phyloP scores from a whole-genome alignment of 1,140 invertebrate species.

The Ostrea denselamellosa region DNA sequence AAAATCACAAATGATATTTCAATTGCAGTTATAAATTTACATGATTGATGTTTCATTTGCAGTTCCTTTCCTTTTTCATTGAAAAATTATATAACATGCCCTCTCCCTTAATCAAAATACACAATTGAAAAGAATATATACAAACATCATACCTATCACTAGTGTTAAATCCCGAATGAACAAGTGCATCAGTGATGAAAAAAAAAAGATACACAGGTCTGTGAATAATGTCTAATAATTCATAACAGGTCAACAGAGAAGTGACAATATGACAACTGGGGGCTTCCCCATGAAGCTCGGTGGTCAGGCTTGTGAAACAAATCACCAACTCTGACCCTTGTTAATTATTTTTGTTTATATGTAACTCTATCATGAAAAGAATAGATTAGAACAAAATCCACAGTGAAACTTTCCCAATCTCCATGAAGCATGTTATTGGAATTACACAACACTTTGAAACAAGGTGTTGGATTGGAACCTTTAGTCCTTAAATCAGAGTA shows the following conservation, averaged over 20 bases:
- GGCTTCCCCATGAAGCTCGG: not conserved
- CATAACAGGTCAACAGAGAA: not conserved
- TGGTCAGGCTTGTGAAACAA: slow-evolving; percentile 18
- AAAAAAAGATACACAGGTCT: not conserved
- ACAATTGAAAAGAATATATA: not conserved
- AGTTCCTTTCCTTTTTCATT: no score
- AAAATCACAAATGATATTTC: no score
- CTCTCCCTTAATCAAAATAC: no score
- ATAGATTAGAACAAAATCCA: not conserved
- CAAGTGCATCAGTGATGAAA: not conserved
- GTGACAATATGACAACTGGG: not conserved
- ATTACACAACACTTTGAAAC: slow-evolving; percentile 23
- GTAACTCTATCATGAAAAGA: not conserved
- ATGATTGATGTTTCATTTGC: no score
- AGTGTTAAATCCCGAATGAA: not conserved
- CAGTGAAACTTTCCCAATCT: not conserved
- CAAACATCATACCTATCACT: not conserved
- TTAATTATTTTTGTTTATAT: not conserved
- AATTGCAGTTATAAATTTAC: no score
- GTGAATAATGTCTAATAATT: not conserved
- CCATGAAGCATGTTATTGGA: slow-evolving; percentile 3
- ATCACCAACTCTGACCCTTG: slow-evolving; percentile 6
- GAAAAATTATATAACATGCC: no score
- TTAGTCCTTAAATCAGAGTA: not conserved
- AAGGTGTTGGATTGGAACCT: not conserved